Evolutionary conservation across 2,797 vertebrate species (phyloP).

Genomic region (Sebastes steindachneri): DNA sequence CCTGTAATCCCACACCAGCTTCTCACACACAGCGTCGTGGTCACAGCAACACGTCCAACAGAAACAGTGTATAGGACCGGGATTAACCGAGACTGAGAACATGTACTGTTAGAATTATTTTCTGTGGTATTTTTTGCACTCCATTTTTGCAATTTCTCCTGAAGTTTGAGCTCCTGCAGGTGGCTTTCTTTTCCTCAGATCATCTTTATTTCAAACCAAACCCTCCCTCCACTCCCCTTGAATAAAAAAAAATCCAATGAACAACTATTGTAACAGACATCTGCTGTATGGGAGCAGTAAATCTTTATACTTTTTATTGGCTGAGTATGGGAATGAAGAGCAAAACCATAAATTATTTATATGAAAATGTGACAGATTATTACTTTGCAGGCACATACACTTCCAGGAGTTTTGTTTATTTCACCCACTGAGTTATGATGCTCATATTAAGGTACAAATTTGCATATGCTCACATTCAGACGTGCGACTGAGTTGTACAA

Average conservation of each 20-base stretch:
- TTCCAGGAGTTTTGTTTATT: not conserved
- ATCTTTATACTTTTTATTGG: not conserved
- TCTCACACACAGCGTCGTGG: constrained; percentile 20
- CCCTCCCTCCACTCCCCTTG: not conserved
- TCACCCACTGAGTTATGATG: not conserved
- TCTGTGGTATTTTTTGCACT: not conserved
- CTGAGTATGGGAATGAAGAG: not conserved
- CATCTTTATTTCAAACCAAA: not conserved
- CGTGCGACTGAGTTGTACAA: not conserved
- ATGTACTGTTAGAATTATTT: not conserved
- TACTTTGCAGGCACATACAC: not conserved
- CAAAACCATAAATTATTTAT: not conserved
- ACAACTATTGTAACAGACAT: not conserved
- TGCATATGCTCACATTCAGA: not conserved
- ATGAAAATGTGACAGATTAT: constrained; percentile 24
- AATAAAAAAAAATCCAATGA: not conserved
- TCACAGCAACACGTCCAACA: not conserved
- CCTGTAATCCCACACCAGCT: constrained; percentile 68
- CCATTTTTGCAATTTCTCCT: not conserved
- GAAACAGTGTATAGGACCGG: not conserved
- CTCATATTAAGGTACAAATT: not conserved
- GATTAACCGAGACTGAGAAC: constrained; percentile 1
- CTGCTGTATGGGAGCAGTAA: not conserved
- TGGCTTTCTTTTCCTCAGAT: not conserved
- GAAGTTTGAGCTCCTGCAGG: not conserved